phyloP scores from a whole-genome alignment of 2,888 invertebrate genomes.

The Diarsia mendica region DNA sequence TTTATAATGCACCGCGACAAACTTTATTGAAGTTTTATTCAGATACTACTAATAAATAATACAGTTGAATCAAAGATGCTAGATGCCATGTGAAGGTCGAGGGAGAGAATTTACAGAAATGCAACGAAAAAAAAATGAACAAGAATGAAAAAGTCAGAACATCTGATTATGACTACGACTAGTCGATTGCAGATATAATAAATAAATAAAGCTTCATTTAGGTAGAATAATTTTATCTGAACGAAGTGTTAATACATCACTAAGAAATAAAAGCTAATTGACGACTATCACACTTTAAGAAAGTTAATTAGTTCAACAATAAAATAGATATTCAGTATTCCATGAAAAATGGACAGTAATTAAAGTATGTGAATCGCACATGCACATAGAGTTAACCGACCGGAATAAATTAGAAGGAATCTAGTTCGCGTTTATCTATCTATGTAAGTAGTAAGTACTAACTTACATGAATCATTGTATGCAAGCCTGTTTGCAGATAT shows the following conservation, averaged over 20 bases:
- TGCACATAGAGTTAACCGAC: slow-evolving; percentile 60
- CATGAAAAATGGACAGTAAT: slow-evolving; percentile 56
- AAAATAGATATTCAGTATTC: slow-evolving; percentile 57
- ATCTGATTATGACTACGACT: too few relatives aligned
- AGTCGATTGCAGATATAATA: too few relatives aligned
- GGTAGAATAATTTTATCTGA: background rate
- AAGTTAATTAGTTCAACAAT: slow-evolving; percentile 51
- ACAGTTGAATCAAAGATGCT: too few relatives aligned
- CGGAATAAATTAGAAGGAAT: slow-evolving; percentile 63
- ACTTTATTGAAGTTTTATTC: background rate
- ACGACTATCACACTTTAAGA: slow-evolving; percentile 31
- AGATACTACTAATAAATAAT: too few relatives aligned
- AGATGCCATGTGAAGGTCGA: too few relatives aligned
- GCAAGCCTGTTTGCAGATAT: slow-evolving; percentile 67
- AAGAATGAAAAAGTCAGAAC: too few relatives aligned
- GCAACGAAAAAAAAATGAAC: too few relatives aligned
- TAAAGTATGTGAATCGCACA: slow-evolving; percentile 56
- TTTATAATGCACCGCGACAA: slow-evolving; percentile 5
- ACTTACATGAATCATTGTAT: slow-evolving; percentile 60
- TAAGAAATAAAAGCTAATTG: slow-evolving; percentile 16
- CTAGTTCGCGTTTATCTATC: slow-evolving; percentile 60
- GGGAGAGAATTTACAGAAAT: too few relatives aligned
- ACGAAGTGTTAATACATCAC: background rate
- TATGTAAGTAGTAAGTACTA: slow-evolving; percentile 43
- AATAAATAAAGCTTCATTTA: too few relatives aligned